A percentile compares a stretch with the other conserved stretches of the same genome.
Conservation (phyloP, 2,113 vertebrate genomes). For the Bufo bufo region DNA sequence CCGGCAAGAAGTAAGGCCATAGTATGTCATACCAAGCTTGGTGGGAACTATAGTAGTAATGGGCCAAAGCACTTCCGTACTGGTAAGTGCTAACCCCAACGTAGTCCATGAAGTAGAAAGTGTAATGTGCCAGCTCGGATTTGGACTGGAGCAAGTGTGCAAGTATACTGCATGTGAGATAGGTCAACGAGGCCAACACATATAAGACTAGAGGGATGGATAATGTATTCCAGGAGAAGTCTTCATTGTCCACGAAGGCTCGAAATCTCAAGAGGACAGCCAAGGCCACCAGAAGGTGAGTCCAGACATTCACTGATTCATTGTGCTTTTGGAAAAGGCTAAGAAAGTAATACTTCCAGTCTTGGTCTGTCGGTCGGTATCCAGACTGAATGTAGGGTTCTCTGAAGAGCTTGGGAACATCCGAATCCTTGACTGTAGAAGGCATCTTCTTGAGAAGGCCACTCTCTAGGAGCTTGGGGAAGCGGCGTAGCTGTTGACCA, state of each 20-base stretch:
- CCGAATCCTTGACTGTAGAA: constrained; percentile 75
- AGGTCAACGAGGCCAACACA: constrained; percentile 79
- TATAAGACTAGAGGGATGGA: constrained; percentile 83
- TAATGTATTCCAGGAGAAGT: constrained; percentile 63
- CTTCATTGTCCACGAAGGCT: constrained; percentile 72
- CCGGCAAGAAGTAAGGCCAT: constrained; percentile 81
- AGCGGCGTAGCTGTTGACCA: constrained; percentile 77
- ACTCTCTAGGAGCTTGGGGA: constrained; percentile 76
- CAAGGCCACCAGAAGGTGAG: constrained; percentile 81
- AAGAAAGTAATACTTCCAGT: constrained; percentile 87
- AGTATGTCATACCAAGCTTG: constrained; percentile 82
- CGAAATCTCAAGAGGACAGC: constrained; percentile 83
- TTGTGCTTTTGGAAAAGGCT: constrained; percentile 95
- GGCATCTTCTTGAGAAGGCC: constrained; percentile 76
- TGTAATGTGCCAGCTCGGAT: constrained; percentile 87
- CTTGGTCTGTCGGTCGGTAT: constrained; percentile 82
- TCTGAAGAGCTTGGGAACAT: constrained; percentile 86
- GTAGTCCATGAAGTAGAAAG: constrained; percentile 91
- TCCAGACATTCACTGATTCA: constrained; percentile 92
- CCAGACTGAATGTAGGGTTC: constrained; percentile 88
- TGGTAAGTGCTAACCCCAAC: constrained; percentile 89
- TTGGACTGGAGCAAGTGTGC: constrained; percentile 94
- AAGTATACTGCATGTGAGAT: constrained; percentile 82
- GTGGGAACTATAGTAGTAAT: constrained; percentile 89
- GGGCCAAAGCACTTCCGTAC: constrained; percentile 85